A percentile compares a stretch with the other conserved stretches of the same genome.
phyloP scores from a whole-genome alignment of 2,797 vertebrate genomes.

The Cyclopterus lumpus region DNA sequence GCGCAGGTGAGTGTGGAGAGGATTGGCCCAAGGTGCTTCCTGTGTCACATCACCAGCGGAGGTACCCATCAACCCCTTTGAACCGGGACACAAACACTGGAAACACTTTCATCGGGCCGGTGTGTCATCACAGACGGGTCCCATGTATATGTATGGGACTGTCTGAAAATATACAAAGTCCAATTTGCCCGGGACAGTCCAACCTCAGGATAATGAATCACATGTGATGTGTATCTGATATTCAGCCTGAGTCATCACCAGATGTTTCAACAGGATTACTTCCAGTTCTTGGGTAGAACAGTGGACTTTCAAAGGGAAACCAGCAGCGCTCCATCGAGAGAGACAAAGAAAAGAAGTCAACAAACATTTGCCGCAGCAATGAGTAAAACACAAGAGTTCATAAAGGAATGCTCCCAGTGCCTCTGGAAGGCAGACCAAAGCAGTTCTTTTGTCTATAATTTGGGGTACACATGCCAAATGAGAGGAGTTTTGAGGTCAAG shows the following conservation, averaged over 20 bases:
- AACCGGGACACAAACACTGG: conserved; percentile 79
- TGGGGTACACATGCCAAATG: conserved; percentile 74
- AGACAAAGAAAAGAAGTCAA: conserved; percentile 63
- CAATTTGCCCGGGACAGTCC: conserved; percentile 79
- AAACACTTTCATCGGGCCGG: conserved; percentile 80
- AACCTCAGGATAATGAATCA: conserved; percentile 83
- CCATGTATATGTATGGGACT: conserved; percentile 83
- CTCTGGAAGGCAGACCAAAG: conserved; percentile 67
- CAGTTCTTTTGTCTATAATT: conserved; percentile 75
- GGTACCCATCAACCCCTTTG: conserved; percentile 77
- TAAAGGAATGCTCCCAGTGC: conserved; percentile 44
- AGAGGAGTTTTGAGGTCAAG: conserved; percentile 82
- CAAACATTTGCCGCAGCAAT: conserved; percentile 64
- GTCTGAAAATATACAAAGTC: conserved; percentile 84
- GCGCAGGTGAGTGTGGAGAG: conserved; percentile 74
- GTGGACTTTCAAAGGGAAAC: conserved; percentile 63
- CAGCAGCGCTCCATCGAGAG: conserved; percentile 44
- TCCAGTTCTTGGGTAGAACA: conserved; percentile 72
- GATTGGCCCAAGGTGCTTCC: conserved; percentile 80
- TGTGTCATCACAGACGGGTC: conserved; percentile 80
- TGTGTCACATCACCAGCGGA: conserved; percentile 76
- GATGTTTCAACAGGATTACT: conserved; percentile 80
- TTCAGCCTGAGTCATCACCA: conserved; percentile 83
- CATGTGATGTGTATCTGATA: conserved; percentile 84
- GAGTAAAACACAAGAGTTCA: conserved; percentile 52